phyloP scores from a whole-genome alignment of 2,113 vertebrate genomes.

The Percina caprodes region DNA sequence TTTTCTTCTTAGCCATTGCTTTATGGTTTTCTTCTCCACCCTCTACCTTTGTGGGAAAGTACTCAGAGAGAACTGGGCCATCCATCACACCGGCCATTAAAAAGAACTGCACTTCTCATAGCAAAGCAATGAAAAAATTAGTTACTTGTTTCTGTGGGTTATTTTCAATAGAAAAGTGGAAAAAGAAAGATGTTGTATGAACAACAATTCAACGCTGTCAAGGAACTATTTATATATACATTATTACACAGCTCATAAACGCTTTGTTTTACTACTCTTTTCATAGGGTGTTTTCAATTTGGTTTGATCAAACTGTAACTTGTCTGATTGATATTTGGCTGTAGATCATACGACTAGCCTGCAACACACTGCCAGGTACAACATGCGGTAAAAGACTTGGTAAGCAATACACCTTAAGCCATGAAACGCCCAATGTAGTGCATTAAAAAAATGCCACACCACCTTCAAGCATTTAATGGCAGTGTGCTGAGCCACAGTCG shows the following conservation, averaged over 20 bases:
- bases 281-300: constrained; percentile 43
- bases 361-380: constrained; percentile 36
- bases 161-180: constrained; percentile 32
- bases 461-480: constrained; percentile 29
- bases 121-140: constrained; percentile 43
- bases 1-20: constrained; percentile 23
- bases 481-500: background rate
- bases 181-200: constrained; percentile 36
- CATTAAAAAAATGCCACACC: constrained; percentile 38
- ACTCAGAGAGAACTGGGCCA: constrained; percentile 9
- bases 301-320: constrained; percentile 52
- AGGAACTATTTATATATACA: constrained; percentile 42
- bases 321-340: constrained; percentile 58
- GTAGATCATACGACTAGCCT: constrained; percentile 9
- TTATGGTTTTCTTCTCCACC: constrained; percentile 8
- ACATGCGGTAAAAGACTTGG: constrained; percentile 36
- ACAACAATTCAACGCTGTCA: constrained; percentile 36
- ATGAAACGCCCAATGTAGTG: constrained; percentile 47
- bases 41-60: constrained; percentile 31
- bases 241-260: constrained; percentile 49
- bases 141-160: constrained; percentile 23
- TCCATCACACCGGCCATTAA: constrained; percentile 55
- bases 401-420: constrained; percentile 48
- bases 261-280: constrained; percentile 51
- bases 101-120: constrained; percentile 41